Conservation (phyloP, 2,113 vertebrate species). For the Nasalis larvatus region DNA sequence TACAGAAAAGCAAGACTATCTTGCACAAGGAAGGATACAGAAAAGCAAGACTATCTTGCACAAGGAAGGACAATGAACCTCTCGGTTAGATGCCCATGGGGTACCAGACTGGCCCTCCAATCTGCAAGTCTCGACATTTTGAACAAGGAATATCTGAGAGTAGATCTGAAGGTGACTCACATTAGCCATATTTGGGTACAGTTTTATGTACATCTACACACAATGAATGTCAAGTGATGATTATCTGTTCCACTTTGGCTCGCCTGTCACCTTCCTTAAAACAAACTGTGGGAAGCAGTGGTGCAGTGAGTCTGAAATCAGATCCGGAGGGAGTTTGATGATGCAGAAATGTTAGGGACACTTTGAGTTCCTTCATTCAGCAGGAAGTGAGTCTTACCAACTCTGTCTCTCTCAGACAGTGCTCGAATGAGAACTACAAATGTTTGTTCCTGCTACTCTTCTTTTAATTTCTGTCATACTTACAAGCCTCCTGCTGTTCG, state of each 20-base stretch:
- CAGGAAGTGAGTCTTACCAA: not conserved
- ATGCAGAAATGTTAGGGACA: not conserved
- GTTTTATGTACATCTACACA: not conserved
- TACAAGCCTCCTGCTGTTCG: not conserved
- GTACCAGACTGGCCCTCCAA: not conserved
- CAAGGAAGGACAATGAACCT: not conserved
- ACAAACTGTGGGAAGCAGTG: not conserved
- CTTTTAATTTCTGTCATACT: conserved; percentile 1
- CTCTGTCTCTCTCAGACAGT: not conserved
- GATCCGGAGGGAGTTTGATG: not conserved
- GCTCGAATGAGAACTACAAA: not conserved
- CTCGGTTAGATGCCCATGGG: not conserved
- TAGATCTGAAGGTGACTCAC: not conserved
- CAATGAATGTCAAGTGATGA: too few relatives aligned
- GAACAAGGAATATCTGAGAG: not conserved
- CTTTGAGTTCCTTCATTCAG: not conserved
- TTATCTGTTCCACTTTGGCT: not conserved
- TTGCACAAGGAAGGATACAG: not conserved
- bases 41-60: not conserved
- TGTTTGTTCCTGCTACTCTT: not conserved
- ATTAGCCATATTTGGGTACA: fast-evolving
- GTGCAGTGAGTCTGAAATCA: not conserved
- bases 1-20: not conserved
- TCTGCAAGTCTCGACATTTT: not conserved
- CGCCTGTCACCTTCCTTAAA: not conserved